Base-by-base conservation (phyloP, 1,140 invertebrate genomes). In the Mycetomoellerius zeteki region DNA sequence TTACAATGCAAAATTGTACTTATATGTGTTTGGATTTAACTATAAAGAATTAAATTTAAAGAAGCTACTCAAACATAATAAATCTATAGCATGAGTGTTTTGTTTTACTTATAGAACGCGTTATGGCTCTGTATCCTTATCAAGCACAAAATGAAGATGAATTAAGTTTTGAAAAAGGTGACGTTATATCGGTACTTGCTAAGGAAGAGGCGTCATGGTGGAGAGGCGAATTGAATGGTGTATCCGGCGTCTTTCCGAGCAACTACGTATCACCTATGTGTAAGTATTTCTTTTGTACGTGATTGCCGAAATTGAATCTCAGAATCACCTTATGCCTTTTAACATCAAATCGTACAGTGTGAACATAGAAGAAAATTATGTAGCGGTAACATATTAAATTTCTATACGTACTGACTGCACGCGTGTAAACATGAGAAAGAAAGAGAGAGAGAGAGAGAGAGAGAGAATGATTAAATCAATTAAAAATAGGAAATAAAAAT, bases 201-300 rank as follows among this genome's bases (percentile, higher is more conserved):
- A 97, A 99, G 90, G 98, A 99, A 88, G 99, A 99, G 93, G 97
- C 98, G 58, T 97, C 98, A 76, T 99, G 99, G 99, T 99, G 99
- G 99, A 97, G 97, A 94, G 99, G 99, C 58, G 98, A 99, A 96
- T 96, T 98, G 7, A 98, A 98, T 87, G 98, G 98, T 16, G 96
- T 97, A 76, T 97, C 97, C 4, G 98, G 98, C 19, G 96, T 99
- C 47, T 99, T 99, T 94, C 98, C 98, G 30, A 98, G 98, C 95
- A 99, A 99, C 95, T 99, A 99, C 95, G 98, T 99, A 82, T 96
- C 97, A 91, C 95, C 96, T 75, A 94, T 97, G 90, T 97, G 96
- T 96, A 95, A 96, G 96, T 97, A 96, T 86, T 58, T 21, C 1
- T 78, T 73, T 14, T 21, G 14, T 85, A 65, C 16, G 30, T 85